phyloP scores from a whole-genome alignment of 2,113 vertebrate genomes.

The Merops nubicus region DNA sequence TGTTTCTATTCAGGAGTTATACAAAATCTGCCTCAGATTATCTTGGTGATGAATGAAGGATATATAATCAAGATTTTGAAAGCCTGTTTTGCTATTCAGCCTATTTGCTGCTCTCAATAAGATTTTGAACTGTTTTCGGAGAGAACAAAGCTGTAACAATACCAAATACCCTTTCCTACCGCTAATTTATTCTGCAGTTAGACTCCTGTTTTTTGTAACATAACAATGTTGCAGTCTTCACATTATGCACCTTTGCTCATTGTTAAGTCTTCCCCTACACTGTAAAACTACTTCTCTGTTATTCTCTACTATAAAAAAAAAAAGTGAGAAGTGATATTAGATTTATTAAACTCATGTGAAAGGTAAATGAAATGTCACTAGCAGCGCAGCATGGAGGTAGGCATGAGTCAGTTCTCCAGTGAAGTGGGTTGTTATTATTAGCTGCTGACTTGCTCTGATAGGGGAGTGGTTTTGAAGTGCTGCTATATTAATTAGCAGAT shows the following conservation, averaged over 20 bases:
- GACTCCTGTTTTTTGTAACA: background rate
- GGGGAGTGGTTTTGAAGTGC: background rate
- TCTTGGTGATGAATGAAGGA: background rate
- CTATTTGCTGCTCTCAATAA: no score
- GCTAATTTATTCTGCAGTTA: background rate
- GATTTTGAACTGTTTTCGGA: background rate
- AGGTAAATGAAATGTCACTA: background rate
- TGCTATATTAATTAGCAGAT: background rate
- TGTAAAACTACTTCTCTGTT: background rate
- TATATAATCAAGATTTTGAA: background rate
- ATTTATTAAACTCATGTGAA: background rate
- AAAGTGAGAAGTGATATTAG: background rate
- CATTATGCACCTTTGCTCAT: background rate
- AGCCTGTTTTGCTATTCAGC: background rate
- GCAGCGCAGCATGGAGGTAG: background rate
- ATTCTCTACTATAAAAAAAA: background rate
- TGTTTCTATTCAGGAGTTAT: background rate
- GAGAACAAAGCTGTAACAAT: background rate
- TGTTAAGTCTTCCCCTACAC: background rate
- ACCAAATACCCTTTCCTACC: background rate
- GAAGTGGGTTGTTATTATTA: conserved; percentile 19
- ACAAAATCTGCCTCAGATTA: background rate
- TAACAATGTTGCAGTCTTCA: background rate
- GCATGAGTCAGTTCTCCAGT: background rate
- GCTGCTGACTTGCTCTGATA: background rate